Evolutionary conservation across 2,797 vertebrate genomes (phyloP), one percentile per base, ranked within the genome.

Genomic region (Sardinella longiceps): DNA sequence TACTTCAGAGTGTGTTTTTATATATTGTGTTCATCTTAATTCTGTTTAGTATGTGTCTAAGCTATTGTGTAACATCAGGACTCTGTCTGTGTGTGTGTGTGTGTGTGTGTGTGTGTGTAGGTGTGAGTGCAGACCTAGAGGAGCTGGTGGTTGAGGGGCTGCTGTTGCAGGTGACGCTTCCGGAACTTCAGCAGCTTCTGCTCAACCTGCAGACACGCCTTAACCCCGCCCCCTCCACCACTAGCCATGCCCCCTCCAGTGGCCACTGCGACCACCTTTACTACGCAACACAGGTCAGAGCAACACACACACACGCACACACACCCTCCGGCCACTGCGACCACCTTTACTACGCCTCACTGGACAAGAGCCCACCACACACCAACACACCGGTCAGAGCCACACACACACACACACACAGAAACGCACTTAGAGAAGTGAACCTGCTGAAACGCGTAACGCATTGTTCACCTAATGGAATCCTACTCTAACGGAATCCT

Each of bases 131-230:
- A 0, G 97, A 98, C 87, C 93, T 99, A 93, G 97, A 97, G 51
- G 97, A 99, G 91, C 89, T 99, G 90, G 94, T 99, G 95, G 97
- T 99, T 93, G 98, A 99, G 92, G 98, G 97, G 37, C 97, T 99
- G 89, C 95, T 99, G 90, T 96, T 99, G 50, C 98, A 99, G 93
- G 98, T 99, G 80, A 97, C 97, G 25, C 93, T 99, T 88, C 98
- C 98, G 0, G 98, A 99, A 93, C 97, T 97, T 0, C 97, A 99
- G 93, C 96, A 98, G 91, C 94, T 99, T 83, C 98, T 99, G 91
- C 95, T 95, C 91, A 96, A 95, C 74, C 90, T 99, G 82, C 94
- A 98, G 88, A 94, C 94, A 2, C 96, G 96, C 89, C 95, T 96
- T 85, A 94, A 90, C 39, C 92, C 96, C 0, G 84, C 51, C 33